Conservation (phyloP, 2,888 invertebrate species). For the Druceiella hillmani region DNA sequence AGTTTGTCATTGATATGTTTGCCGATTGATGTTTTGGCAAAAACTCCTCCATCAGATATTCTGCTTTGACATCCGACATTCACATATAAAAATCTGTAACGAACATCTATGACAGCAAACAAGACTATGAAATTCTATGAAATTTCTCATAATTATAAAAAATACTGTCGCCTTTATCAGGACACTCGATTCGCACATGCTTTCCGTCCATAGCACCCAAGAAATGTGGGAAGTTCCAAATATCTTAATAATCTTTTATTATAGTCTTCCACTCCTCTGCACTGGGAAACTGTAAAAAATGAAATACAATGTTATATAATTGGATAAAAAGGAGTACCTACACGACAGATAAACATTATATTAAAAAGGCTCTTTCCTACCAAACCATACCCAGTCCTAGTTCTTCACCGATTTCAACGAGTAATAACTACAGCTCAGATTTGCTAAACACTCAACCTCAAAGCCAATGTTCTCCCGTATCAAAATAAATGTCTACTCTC, state of each 20-base stretch:
- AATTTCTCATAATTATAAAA: no score
- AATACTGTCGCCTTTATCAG: no score
- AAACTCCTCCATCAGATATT: constrained; percentile 21
- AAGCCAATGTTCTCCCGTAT: background rate
- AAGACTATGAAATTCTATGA: constrained; percentile 23
- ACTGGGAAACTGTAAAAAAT: no score
- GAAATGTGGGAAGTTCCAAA: no score
- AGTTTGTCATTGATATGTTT: constrained; percentile 8
- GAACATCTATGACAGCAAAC: constrained; percentile 19
- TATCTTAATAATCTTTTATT: no score
- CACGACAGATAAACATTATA: no score
- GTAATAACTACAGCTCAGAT: background rate
- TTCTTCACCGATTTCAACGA: background rate
- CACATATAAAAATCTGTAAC: constrained; percentile 19
- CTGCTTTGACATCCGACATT: constrained; percentile 21
- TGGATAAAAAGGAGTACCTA: background rate
- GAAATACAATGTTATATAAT: background rate
- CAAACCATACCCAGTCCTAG: background rate
- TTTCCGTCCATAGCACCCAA: no score
- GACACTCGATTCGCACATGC: no score
- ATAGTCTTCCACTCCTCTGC: no score
- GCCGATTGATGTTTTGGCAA: constrained; percentile 13
- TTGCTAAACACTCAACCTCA: background rate
- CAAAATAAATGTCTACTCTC: background rate
- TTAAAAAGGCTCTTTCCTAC: background rate